These are phyloP conservation scores for Steatornis caripensis DNA, from an alignment of 2,113 vertebrate species.

Conservation along the genomic window DNA sequence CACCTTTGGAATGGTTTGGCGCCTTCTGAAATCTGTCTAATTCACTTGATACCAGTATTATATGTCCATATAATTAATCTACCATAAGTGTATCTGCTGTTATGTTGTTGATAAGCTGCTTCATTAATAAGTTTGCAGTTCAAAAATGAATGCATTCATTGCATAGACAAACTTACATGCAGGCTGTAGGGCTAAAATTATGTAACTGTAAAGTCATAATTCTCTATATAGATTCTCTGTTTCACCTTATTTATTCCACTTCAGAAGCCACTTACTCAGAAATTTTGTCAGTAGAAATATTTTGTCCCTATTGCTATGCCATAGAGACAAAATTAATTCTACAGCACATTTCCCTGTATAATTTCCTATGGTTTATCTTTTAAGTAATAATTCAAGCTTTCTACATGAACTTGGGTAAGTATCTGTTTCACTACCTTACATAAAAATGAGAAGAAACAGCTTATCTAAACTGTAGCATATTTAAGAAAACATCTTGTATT, in stretches of 20 bases:
- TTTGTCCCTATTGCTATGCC: neutral
- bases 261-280: neutral
- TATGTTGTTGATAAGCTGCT: neutral
- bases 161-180: neutral
- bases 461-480: neutral
- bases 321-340: neutral
- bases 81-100: neutral
- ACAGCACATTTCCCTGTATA: neutral
- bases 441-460: neutral
- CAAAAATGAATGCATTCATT: neutral
- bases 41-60: neutral
- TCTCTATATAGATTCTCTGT: neutral
- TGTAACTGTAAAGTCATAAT: neutral
- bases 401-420: neutral
- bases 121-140: neutral
- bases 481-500: neutral
- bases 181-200: neutral
- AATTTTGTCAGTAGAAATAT: neutral
- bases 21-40: neutral
- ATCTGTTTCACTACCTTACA: neutral
- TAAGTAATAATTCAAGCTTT: neutral
- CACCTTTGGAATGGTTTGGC: neutral
- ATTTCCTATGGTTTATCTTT: neutral
- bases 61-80: neutral
- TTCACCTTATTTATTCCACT: neutral